Base-by-base conservation (phyloP, 2,113 vertebrate genomes). In the Gadus chalcogrammus region DNA sequence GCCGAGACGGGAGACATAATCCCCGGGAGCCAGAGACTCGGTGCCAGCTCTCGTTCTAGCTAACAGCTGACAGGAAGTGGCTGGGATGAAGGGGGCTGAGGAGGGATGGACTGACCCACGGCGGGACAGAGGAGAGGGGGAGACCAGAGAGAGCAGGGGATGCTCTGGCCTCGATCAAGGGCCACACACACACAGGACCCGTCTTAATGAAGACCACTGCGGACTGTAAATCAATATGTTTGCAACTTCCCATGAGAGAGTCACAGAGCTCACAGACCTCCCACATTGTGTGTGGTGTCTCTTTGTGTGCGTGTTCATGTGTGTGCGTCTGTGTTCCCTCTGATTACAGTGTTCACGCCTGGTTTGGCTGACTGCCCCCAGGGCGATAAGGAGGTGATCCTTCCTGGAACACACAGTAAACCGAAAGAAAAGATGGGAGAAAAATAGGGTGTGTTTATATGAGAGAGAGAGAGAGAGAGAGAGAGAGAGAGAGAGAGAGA, bases 31-130 rank as follows among this genome's bases (percentile, higher is more conserved):
- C 68, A 79, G 71, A 78, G 67, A 76, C 76, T 65, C 24, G 3
- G 53, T 85, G 82, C 85, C 85, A 89, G 79, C 77, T 87, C 83
- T 77, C 81, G 79, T 73, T 76, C 73, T 11, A 15, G 72, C 60
- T 76, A 87, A 83, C 85, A 88, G 81, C 80, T 88, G 83, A 88
- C 69, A 68, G 73, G 78, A 75, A 62, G 55, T n/a, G 66, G 42
- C 72, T 48, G 64, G 9, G 5, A 56, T 53, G 48, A 73, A 69
- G 42, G 42, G 42, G 42, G 20, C 42, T 48, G 62, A 61, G 68
- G 53, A 65, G 5, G 15, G 16, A 28, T 38, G 52, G 42, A 55
- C 6, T 27, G 27, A 59, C 17, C 15, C 15, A 4, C 17, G 1
- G 55, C 2, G 59, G 11, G 65, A 53, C 27, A 35, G 56, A 18